Percentiles rank a stretch among this genome's conserved stretches.
Evolutionary conservation across 2,797 vertebrate species (phyloP).

Genomic region (Aldrovandia affinis): DNA sequence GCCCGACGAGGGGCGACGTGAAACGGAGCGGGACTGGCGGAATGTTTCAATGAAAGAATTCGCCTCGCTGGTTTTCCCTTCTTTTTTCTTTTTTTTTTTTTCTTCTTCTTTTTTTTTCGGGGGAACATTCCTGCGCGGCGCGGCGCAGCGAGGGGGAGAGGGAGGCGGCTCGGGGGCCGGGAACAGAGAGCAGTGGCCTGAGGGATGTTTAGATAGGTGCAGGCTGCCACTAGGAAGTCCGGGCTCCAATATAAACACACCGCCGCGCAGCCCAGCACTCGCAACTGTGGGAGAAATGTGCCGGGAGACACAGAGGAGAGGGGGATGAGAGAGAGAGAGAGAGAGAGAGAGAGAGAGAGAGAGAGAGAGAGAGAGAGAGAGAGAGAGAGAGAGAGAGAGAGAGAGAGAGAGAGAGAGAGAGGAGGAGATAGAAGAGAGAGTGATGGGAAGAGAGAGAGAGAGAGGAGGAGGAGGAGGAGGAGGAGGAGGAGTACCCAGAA

Average conservation of each 20-base stretch:
- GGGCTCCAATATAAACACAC: slow-evolving; percentile 84
- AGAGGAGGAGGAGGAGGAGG: slow-evolving; percentile 16
- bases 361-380: slow-evolving; percentile 66
- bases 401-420: slow-evolving; percentile 61
- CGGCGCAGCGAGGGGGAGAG: slow-evolving; percentile 47
- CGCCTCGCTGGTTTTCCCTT: slow-evolving; percentile 22
- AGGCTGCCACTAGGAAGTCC: slow-evolving; percentile 87
- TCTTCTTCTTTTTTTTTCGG: slow-evolving; percentile 32
- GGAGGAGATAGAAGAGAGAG: slow-evolving; percentile 65
- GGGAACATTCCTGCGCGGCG: slow-evolving; percentile 45
- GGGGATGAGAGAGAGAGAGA: slow-evolving; percentile 79
- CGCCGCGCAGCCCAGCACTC: slow-evolving; percentile 78
- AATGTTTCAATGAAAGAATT: slow-evolving; percentile 51
- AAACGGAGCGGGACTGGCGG: slow-evolving; percentile 41
- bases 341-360: slow-evolving; percentile 73
- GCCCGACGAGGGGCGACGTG: slow-evolving; percentile 45
- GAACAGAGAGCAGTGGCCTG: slow-evolving; percentile 76
- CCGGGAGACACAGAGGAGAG: slow-evolving; percentile 66
- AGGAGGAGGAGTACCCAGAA: slow-evolving; percentile 72
- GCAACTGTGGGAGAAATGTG: slow-evolving; percentile 84
- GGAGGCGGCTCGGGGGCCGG: slow-evolving; percentile 60
- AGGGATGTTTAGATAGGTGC: slow-evolving; percentile 86
- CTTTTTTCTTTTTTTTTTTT: slow-evolving; percentile 6
- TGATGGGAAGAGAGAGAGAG: slow-evolving; percentile 40
- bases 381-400: slow-evolving; percentile 61